Conservation (phyloP, 2,888 invertebrate genomes). For the Drosophila basisetae region DNA sequence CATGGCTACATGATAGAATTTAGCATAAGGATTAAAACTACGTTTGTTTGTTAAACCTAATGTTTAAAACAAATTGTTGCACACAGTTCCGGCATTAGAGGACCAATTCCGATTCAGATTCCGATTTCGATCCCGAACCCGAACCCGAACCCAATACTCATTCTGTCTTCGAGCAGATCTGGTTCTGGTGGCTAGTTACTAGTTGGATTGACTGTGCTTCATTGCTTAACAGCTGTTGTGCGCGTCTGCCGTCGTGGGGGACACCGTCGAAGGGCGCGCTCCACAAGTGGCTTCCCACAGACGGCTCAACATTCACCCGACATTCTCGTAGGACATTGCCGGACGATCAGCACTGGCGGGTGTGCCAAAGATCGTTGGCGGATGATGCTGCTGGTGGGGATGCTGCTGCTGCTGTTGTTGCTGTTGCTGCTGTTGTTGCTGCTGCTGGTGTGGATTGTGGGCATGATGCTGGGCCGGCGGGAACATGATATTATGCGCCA, state of each 20-base stretch:
- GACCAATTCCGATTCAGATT: not conserved
- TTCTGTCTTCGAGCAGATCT: constrained; percentile 19
- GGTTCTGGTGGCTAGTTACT: constrained; percentile 18
- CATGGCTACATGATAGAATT: constrained; percentile 53
- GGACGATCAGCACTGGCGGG: constrained; percentile 81
- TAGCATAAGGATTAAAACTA: constrained; percentile 54
- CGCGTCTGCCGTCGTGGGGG: constrained; percentile 76
- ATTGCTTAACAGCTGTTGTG: constrained; percentile 59
- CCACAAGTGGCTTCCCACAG: constrained; percentile 84
- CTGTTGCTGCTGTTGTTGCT: constrained; percentile 80
- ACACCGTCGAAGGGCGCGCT: constrained; percentile 79
- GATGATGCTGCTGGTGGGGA: constrained; percentile 72
- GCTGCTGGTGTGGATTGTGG: constrained; percentile 83
- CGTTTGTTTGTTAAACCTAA: constrained; percentile 41
- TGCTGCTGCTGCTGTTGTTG: constrained; percentile 61
- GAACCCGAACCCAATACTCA: not conserved
- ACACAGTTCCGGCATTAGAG: constrained; percentile 52
- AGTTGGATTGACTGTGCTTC: constrained; percentile 12
- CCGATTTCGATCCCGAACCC: not conserved
- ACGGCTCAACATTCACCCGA: constrained; percentile 84
- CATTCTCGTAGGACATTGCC: constrained; percentile 84
- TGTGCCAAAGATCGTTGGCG: constrained; percentile 81
- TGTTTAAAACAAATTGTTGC: constrained; percentile 67
- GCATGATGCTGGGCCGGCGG: constrained; percentile 82
- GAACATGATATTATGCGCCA: constrained; percentile 84